Base-by-base conservation (phyloP, 1,140 invertebrate species). In the Patella vulgata region DNA sequence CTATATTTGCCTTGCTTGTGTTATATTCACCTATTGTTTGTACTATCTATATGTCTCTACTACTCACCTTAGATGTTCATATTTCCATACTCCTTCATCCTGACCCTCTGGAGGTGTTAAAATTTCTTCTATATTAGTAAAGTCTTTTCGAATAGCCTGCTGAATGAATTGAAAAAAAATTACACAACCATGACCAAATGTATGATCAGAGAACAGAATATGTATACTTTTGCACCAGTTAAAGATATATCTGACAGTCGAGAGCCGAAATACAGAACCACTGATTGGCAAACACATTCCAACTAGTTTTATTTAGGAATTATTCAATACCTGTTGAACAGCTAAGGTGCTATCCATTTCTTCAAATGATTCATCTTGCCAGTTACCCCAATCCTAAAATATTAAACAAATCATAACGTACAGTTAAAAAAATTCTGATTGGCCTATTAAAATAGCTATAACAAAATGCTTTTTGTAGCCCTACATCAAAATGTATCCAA, bases 41-140 rank as follows among this genome's bases (percentile, higher is more conserved):
- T n/a, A n/a, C n/a, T n/a, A n/a, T n/a, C n/a, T n/a, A n/a, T n/a
- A n/a, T n/a, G n/a, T n/a, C n/a, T n/a, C n/a, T n/a, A 5, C n/a
- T 21, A 47, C 33, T 50, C 96, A 96, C 78, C 95, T 92, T 36
- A 99, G 87, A 87, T 99, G 98, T 87, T 99, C 98, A 85, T 99
- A 99, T 86, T 99, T 99, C 98, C 98, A 99, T 11, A 99, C 96
- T 39, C 97, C 97, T 86, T 99, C 96, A 83, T 99, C 97, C 83
- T 99, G 95, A 11, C 92, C 91, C 72, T 98, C 96, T 19, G 98
- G 98, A 84, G 97, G 94, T 71, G 90, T 95, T 14, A 99, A 85
- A 77, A 99, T 99, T 36, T 92, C 88, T 73, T 98, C 96, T 55
- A 99, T 91, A 86, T 97, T 95, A 23, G 91, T 89, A 28, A 95